These are phyloP conservation scores for Tribolium madens DNA, from an alignment of 1,140 invertebrate genomes.

Conservation along the genomic window DNA sequence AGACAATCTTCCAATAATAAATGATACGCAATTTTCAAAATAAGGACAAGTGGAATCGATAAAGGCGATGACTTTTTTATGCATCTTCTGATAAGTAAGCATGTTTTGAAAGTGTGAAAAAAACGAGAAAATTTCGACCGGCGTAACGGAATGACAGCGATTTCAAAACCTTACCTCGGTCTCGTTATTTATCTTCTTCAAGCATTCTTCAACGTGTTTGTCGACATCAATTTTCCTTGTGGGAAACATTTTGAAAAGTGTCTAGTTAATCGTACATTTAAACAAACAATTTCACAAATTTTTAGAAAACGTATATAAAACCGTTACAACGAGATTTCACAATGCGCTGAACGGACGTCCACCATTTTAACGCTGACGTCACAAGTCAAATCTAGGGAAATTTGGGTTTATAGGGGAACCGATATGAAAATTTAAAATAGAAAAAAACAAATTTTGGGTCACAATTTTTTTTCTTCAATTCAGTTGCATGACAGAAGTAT, in stretches of 20 bases:
- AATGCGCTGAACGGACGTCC: background rate
- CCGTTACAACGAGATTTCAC: conserved; percentile 4
- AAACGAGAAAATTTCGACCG: conserved; percentile 15
- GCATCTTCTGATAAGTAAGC: too few species aligned
- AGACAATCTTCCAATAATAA: conserved; percentile 34
- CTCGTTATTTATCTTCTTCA: conserved; percentile 74
- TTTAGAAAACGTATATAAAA: conserved; percentile 2
- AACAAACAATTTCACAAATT: conserved; percentile 27
- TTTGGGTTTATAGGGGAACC: background rate
- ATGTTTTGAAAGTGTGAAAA: background rate
- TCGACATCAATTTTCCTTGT: conserved; percentile 76
- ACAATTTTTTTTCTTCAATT: too few species aligned
- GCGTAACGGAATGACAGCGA: conserved; percentile 39
- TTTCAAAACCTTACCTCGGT: conserved; percentile 72
- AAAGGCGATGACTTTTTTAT: too few species aligned
- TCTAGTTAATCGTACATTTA: conserved; percentile 22
- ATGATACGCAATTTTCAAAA: conserved; percentile 11
- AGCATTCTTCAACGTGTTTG: conserved; percentile 74
- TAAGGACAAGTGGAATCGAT: background rate
- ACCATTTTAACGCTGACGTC: conserved; percentile 27
- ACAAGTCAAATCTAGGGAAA: background rate
- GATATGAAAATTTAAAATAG: too few species aligned
- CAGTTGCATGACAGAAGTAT: too few species aligned
- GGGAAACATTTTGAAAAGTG: conserved; percentile 70
- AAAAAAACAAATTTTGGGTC: too few species aligned